phyloP scores from a whole-genome alignment of 2,888 invertebrate species.

The Nemapogon koenigi region DNA sequence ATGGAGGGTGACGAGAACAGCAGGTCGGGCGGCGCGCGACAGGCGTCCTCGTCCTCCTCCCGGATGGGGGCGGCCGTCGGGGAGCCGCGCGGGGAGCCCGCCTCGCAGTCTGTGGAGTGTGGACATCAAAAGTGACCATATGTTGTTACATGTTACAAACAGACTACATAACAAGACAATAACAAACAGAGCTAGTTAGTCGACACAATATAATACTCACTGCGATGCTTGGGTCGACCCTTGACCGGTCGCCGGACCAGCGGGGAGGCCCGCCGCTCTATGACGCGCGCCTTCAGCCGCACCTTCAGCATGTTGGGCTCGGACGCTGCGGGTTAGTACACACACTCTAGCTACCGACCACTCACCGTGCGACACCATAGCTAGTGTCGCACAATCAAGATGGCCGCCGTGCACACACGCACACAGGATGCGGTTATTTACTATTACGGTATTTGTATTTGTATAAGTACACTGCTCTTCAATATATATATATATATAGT shows the following conservation, averaged over 20 bases:
- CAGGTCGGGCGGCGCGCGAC: constrained; percentile 72
- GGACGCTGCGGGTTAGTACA: constrained; percentile 75
- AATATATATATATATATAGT: too few species aligned
- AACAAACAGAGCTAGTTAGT: too few species aligned
- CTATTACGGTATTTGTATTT: too few species aligned
- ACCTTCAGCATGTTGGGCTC: constrained; percentile 96
- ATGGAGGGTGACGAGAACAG: constrained; percentile 95
- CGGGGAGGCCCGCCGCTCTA: constrained; percentile 93
- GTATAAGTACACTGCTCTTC: too few species aligned
- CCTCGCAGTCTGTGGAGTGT: constrained; percentile 41
- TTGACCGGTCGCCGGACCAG: constrained; percentile 82
- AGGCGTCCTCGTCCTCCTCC: constrained; percentile 78
- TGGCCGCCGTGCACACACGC: too few species aligned
- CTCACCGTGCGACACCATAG: too few species aligned
- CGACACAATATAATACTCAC: too few species aligned
- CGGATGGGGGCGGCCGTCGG: constrained; percentile 78
- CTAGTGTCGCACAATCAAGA: too few species aligned
- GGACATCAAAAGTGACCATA: too few species aligned
- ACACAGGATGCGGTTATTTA: too few species aligned
- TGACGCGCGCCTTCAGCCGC: constrained; percentile 92
- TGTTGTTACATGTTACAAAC: too few species aligned
- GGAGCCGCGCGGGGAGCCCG: constrained; percentile 66
- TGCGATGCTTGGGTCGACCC: constrained; percentile 71
- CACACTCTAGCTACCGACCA: constrained; percentile 26
- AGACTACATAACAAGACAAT: too few species aligned